phyloP scores from a whole-genome alignment of 1,140 invertebrate genomes.

The Temnothorax curvispinosus region DNA sequence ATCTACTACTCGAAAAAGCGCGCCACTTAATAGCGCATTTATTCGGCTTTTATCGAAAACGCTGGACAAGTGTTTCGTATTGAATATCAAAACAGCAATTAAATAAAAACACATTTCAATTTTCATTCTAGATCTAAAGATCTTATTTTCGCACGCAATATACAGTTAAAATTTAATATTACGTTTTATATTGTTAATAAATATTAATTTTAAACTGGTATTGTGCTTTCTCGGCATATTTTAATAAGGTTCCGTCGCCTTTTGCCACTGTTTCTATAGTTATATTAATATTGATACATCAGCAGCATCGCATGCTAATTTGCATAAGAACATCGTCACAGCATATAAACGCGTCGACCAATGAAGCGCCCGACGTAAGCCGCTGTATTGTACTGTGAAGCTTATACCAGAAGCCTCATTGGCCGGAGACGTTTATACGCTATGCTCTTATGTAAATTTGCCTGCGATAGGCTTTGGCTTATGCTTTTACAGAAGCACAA shows the following conservation, averaged over 20 bases:
- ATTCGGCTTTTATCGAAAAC: slow-evolving; percentile 1
- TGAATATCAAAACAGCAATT: background rate
- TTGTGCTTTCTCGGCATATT: background rate
- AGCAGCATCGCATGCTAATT: slow-evolving; percentile 45
- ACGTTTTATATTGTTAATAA: background rate
- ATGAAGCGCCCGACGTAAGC: slow-evolving; percentile 44
- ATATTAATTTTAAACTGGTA: slow-evolving; percentile 25
- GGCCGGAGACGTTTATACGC: slow-evolving; percentile 46
- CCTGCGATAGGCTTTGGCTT: slow-evolving; percentile 31
- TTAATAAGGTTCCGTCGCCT: slow-evolving; percentile 31
- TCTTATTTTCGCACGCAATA: background rate
- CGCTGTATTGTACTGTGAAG: slow-evolving; percentile 52
- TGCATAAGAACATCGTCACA: slow-evolving; percentile 57
- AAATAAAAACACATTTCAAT: background rate
- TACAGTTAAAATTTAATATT: background rate
- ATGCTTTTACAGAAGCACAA: slow-evolving; percentile 38
- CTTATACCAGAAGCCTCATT: slow-evolving; percentile 50
- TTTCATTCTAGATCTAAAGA: background rate
- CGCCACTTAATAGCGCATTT: slow-evolving; percentile 15
- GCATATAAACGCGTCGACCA: slow-evolving; percentile 50
- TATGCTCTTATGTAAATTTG: slow-evolving; percentile 60
- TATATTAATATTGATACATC: slow-evolving; percentile 59
- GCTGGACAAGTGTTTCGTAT: background rate
- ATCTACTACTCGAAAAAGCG: background rate
- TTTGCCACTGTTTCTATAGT: slow-evolving; percentile 37